A percentile compares a stretch with the other conserved stretches of the same genome.
These are phyloP conservation scores for Albula glossodonta DNA, from an alignment of 2,113 vertebrate species.

Conservation along the genomic window DNA sequence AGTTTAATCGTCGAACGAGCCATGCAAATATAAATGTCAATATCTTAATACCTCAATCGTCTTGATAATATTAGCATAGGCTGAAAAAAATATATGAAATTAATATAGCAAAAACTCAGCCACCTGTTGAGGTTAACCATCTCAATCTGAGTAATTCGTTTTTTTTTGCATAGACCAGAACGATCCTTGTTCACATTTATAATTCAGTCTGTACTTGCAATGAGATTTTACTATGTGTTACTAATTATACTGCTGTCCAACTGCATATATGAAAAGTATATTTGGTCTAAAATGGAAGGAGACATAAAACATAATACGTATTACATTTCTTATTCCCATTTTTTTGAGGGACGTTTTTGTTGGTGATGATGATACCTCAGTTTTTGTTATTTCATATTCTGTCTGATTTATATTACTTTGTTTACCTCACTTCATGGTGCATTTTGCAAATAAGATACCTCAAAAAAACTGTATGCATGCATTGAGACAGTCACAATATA, in stretches of 20 bases:
- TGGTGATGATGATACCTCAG: too few species aligned
- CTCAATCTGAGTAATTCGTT: neutral
- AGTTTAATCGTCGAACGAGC: neutral
- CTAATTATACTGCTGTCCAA: neutral
- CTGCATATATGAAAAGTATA: neutral
- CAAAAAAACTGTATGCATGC: too few species aligned
- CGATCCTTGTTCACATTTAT: neutral
- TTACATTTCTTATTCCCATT: too few species aligned
- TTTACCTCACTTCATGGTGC: too few species aligned
- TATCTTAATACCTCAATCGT: neutral
- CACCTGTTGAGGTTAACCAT: neutral
- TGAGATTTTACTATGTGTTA: neutral
- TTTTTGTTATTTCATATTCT: too few species aligned
- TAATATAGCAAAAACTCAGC: neutral
- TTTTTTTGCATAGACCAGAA: neutral
- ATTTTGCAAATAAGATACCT: too few species aligned
- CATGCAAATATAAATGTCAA: neutral
- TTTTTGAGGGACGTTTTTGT: too few species aligned
- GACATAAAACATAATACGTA: too few species aligned
- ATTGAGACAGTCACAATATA: too few species aligned
- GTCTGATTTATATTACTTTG: neutral
- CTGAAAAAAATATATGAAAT: neutral
- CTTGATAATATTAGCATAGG: neutral
- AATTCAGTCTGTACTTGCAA: neutral
- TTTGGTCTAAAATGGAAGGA: too few species aligned